Conservation (phyloP, 2,888 invertebrate genomes). For the Cordilura impudica region DNA sequence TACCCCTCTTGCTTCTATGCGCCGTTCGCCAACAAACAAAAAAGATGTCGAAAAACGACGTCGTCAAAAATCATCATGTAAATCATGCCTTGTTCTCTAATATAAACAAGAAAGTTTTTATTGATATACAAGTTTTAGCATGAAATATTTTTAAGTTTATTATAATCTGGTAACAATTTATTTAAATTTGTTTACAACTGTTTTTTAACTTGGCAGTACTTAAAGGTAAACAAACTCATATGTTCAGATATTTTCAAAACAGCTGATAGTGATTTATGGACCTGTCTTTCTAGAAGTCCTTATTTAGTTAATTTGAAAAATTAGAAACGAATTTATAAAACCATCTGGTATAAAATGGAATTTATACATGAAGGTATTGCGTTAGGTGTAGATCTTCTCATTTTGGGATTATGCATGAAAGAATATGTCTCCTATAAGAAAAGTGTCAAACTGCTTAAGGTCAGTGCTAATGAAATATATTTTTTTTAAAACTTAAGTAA, state of each 20-base stretch:
- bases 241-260: not conserved
- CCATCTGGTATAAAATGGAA: constrained; percentile 82
- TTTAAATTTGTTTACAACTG: no score
- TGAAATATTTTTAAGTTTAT: no score
- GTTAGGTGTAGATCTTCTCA: constrained; percentile 86
- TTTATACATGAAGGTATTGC: constrained; percentile 87
- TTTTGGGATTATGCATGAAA: constrained; percentile 85
- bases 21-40: no score
- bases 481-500: no score
- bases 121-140: no score
- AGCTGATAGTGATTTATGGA: constrained; percentile 31
- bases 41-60: no score
- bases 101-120: no score
- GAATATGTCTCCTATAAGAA: constrained; percentile 87
- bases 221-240: constrained; percentile 17
- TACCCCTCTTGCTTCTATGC: no score
- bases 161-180: no score
- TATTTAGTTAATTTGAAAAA: not conserved
- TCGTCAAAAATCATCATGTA: no score
- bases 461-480: constrained; percentile 72
- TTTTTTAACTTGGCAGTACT: not conserved
- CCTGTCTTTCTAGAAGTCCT: not conserved
- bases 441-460: constrained; percentile 85
- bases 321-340: not conserved
- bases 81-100: no score